These are phyloP conservation scores for Phalanger gymnotis DNA, from an alignment of 2,797 vertebrate species.

Conservation along the genomic window DNA sequence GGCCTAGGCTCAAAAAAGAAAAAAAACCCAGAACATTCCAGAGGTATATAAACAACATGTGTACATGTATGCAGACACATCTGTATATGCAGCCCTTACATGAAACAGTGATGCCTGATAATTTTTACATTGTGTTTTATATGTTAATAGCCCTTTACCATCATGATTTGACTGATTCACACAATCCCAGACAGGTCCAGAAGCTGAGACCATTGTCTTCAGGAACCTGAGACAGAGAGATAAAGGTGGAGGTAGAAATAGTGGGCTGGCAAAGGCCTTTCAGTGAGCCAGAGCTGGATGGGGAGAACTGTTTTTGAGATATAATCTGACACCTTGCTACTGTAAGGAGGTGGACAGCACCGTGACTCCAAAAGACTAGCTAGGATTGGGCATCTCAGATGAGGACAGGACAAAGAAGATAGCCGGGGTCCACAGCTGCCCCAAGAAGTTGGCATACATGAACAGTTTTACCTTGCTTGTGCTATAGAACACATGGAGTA, in stretches of 20 bases:
- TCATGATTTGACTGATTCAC: background rate
- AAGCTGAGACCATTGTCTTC: background rate
- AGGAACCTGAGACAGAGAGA: background rate
- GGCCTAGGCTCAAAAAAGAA: background rate
- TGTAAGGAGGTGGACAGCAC: background rate
- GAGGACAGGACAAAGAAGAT: background rate
- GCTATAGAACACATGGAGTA: background rate
- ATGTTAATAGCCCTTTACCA: background rate
- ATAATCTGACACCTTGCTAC: background rate
- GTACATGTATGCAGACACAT: background rate
- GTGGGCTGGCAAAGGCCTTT: slow-evolving; percentile 9
- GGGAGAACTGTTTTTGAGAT: background rate
- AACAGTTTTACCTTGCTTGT: background rate
- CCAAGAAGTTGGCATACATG: background rate
- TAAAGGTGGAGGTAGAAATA: slow-evolving; percentile 28
- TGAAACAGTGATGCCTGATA: background rate
- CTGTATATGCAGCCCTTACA: background rate
- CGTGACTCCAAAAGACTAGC: background rate
- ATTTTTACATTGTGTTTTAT: background rate
- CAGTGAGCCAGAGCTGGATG: background rate
- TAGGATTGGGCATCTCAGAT: background rate
- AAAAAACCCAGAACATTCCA: background rate
- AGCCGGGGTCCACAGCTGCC: background rate
- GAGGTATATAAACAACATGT: background rate
- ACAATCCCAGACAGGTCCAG: background rate